These are phyloP conservation scores for Clivina fossor DNA, from an alignment of 2,888 invertebrate genomes.

Conservation along the genomic window DNA sequence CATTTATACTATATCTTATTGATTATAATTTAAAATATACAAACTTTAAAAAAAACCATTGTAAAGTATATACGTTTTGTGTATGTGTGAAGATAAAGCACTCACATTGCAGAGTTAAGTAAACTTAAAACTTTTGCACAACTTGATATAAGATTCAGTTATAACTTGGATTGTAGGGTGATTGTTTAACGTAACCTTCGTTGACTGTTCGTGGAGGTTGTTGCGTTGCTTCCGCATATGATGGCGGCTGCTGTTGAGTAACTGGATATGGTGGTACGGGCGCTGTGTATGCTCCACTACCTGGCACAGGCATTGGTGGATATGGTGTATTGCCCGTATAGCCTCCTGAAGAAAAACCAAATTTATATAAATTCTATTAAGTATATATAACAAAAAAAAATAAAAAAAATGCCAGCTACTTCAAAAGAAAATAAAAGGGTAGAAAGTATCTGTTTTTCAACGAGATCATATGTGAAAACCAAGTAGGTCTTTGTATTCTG, in stretches of 20 bases:
- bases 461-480: background rate
- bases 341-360: too few relatives aligned
- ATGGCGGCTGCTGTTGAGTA: slow-evolving; percentile 36
- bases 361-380: too few relatives aligned
- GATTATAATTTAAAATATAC: background rate
- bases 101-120: background rate
- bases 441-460: background rate
- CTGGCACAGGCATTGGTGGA: slow-evolving; percentile 19
- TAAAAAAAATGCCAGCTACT: background rate
- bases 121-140: background rate
- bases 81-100: background rate
- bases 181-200: slow-evolving; percentile 38
- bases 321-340: slow-evolving; percentile 6
- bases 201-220: slow-evolving; percentile 31
- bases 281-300: slow-evolving; percentile 8
- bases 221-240: slow-evolving; percentile 37
- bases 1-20: background rate
- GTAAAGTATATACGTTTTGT: background rate
- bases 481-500: background rate
- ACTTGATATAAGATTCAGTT: background rate
- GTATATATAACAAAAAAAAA: slow-evolving; percentile 4
- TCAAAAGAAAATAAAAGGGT: background rate
- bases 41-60: background rate
- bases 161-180: slow-evolving; percentile 39
- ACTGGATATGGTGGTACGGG: slow-evolving; percentile 30